phyloP scores from a whole-genome alignment of 2,888 invertebrate species.

The Drosophila algonquin region DNA sequence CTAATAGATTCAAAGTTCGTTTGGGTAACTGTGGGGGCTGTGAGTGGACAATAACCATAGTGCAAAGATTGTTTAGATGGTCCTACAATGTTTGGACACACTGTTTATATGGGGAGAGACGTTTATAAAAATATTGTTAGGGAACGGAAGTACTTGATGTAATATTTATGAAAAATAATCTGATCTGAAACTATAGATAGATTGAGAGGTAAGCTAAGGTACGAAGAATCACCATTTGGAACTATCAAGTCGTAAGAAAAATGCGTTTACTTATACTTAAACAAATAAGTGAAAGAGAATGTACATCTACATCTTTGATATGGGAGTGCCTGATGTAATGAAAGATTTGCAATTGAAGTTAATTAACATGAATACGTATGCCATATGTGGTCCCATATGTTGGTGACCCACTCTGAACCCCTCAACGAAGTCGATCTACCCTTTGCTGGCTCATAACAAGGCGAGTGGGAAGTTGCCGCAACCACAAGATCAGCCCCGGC shows the following conservation, averaged over 20 bases:
- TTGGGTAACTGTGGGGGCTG: neutral
- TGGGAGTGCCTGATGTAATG: neutral
- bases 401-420: neutral
- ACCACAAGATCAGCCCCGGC: conserved; percentile 24
- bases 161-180: neutral
- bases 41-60: conserved; percentile 12
- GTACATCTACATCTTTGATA: neutral
- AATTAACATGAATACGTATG: neutral
- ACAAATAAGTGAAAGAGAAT: neutral
- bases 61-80: conserved; percentile 15
- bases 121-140: too few relatives aligned
- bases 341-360: neutral
- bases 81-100: neutral
- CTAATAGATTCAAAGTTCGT: neutral
- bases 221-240: too few relatives aligned
- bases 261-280: too few relatives aligned
- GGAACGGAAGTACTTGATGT: neutral
- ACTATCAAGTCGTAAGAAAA: neutral
- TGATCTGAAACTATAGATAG: neutral
- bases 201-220: neutral
- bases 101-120: neutral
- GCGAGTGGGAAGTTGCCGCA: conserved; percentile 24
- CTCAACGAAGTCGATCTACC: conserved; percentile 24
- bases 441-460: conserved; percentile 3
- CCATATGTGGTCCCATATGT: neutral